Conservation (phyloP, 2,797 vertebrate species). For the Sebastes trivittatus region DNA sequence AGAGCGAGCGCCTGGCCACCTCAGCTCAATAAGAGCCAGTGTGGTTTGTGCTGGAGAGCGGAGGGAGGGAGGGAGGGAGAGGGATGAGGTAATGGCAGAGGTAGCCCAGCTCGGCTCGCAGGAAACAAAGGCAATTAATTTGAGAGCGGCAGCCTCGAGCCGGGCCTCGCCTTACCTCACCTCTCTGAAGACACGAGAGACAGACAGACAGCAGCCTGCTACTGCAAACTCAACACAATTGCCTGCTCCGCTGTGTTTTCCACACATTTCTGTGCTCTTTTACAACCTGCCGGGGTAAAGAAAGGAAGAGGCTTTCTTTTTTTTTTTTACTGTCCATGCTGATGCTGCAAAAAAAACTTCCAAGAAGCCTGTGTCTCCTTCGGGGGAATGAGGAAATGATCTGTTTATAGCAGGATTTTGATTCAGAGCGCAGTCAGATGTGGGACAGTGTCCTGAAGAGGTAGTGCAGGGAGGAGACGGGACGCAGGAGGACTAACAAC, state of each 20-base stretch:
- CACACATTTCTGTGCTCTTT: background rate
- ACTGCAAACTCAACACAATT: background rate
- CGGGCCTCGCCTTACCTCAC: constrained; percentile 4
- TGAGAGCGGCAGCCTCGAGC: constrained; percentile 20
- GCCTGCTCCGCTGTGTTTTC: background rate
- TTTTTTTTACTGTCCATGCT: background rate
- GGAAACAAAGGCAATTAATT: constrained; percentile 64
- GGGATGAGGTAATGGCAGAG: constrained; percentile 68
- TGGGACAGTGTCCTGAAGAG: background rate
- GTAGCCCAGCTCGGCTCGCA: constrained; percentile 36
- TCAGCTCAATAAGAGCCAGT: constrained; percentile 47
- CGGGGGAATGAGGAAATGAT: background rate
- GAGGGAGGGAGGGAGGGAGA: background rate
- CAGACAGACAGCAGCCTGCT: background rate
- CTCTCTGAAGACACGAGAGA: constrained; percentile 10
- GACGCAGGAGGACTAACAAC: background rate
- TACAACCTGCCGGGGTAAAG: constrained; percentile 5
- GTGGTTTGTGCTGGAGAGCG: constrained; percentile 51
- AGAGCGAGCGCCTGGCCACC: background rate
- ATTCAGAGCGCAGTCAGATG: background rate
- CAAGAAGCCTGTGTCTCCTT: background rate
- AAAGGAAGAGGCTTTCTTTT: background rate
- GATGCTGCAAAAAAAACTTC: background rate
- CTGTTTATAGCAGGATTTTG: background rate
- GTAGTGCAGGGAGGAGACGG: background rate